Conservation (phyloP, 2,113 vertebrate species). For the Plotosus lineatus region DNA sequence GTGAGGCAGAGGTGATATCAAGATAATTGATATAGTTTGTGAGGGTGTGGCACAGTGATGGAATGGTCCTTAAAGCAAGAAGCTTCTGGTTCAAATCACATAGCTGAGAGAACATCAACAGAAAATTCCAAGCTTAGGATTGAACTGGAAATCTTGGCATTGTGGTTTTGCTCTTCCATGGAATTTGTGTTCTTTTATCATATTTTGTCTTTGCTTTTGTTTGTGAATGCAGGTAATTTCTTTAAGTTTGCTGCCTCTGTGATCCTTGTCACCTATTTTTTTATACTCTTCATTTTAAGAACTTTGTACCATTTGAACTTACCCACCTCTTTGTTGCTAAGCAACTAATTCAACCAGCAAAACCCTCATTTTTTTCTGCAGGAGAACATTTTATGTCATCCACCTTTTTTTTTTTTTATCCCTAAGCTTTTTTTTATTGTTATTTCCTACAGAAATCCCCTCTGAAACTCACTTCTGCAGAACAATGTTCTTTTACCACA, state of each 20-base stretch:
- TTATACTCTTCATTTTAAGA: not conserved
- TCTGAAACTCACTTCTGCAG: not conserved
- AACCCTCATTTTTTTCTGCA: constrained; percentile 6
- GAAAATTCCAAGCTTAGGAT: not conserved
- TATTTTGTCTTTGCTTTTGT: not conserved
- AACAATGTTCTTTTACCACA: not conserved
- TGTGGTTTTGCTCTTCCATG: not conserved
- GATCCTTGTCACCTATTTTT: not conserved
- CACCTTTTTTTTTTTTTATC: too few relatives aligned
- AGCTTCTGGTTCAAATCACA: too few relatives aligned
- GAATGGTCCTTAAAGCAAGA: too few relatives aligned
- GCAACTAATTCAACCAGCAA: constrained; percentile 38
- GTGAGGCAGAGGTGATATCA: too few relatives aligned
- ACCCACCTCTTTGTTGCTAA: constrained; percentile 46
- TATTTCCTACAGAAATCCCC: not conserved
- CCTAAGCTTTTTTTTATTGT: constrained; percentile 26
- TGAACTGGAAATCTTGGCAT: not conserved
- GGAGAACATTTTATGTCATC: constrained; percentile 23
- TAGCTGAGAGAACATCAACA: not conserved
- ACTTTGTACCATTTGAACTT: constrained; percentile 32
- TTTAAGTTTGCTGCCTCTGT: not conserved
- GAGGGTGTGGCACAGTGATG: too few relatives aligned
- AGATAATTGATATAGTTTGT: too few relatives aligned
- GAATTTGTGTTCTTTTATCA: not conserved
- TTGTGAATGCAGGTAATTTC: not conserved